These are phyloP conservation scores for Lucifuga dentata DNA, from an alignment of 2,113 vertebrate genomes.

Conservation along the genomic window DNA sequence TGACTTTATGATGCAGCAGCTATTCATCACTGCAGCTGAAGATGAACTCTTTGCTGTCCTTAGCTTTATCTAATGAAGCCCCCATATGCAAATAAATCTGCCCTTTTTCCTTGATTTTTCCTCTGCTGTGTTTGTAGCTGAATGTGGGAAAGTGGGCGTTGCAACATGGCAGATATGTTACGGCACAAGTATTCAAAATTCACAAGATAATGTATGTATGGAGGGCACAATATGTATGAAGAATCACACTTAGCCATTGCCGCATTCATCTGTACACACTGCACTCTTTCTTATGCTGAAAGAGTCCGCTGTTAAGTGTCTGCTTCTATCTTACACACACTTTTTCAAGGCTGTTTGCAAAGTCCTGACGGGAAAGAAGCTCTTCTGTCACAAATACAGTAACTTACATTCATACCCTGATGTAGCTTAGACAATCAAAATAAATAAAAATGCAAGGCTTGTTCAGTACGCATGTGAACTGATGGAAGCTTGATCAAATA, in stretches of 20 bases:
- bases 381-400: background rate
- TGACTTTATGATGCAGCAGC: slow-evolving; percentile 92
- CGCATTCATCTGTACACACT: slow-evolving; percentile 5
- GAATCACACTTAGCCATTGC: slow-evolving; percentile 26
- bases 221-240: slow-evolving; percentile 49
- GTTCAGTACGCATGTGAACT: background rate
- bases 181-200: slow-evolving; percentile 51
- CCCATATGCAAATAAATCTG: slow-evolving; percentile 98
- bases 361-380: background rate
- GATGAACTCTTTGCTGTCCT: slow-evolving; percentile 94
- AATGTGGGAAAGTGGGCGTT: slow-evolving; percentile 79
- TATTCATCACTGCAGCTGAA: slow-evolving; percentile 98
- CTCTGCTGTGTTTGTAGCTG: slow-evolving; percentile 91
- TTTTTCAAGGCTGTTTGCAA: background rate
- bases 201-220: slow-evolving; percentile 68
- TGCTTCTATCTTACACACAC: background rate
- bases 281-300: background rate
- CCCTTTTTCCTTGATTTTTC: slow-evolving; percentile 89
- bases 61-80: slow-evolving; percentile 99
- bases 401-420: background rate
- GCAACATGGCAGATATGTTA: slow-evolving; percentile 54
- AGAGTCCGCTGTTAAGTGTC: background rate
- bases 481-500: background rate
- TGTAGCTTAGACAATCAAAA: slow-evolving; percentile 15
- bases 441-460: background rate